Evolutionary conservation across 2,888 invertebrate genomes (phyloP), one percentile per base, ranked within the genome.

Genomic region (Tipula helvola): DNA sequence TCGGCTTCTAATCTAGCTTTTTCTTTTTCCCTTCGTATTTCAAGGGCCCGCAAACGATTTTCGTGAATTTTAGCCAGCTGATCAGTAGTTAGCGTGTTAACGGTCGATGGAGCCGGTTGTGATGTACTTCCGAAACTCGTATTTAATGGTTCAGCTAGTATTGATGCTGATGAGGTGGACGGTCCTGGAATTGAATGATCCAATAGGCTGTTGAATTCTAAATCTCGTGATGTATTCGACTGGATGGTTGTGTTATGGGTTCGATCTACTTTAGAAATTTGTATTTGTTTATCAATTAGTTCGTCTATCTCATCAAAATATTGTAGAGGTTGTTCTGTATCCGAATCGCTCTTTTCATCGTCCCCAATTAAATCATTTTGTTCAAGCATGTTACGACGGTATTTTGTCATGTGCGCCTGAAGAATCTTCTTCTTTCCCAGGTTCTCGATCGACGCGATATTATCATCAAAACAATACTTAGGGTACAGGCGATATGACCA

Each of bases 401-500:
- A 89, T 94, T 93, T 89, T 94, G 95, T 91, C 86, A 96, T 91
- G 88, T 95, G 94, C 0, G 94, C 94, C 92, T 96, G 95, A 13
- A 98, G 94, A 83, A 94, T 93, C 89, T 94, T 96, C 90, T 97
- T 98, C 86, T 93, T 93, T 0, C 98, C 98, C 0, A 99, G 92
- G 87, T 94, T 95, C 90, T 98, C 98, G 28, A 95, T 92, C 90
- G 94, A 93, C n/a, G 93, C 93, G 3, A 98, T 91, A 88, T 96
- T 95, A 90, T 98, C 97, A 89, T 96, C 96, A 91, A 98, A 99
- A 13, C 95, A 94, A 90, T 96, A 95, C 90, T 96, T 97, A 0
- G 99, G 98, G 91, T 95, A 98, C 88, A 99, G 92, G 86, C 98
- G 93, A 91, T 98, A 98, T 0, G 96, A 96, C 99, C 99, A 99